Evolutionary conservation across 2,888 invertebrate species (phyloP).

Genomic region (Chouioia cunea): DNA sequence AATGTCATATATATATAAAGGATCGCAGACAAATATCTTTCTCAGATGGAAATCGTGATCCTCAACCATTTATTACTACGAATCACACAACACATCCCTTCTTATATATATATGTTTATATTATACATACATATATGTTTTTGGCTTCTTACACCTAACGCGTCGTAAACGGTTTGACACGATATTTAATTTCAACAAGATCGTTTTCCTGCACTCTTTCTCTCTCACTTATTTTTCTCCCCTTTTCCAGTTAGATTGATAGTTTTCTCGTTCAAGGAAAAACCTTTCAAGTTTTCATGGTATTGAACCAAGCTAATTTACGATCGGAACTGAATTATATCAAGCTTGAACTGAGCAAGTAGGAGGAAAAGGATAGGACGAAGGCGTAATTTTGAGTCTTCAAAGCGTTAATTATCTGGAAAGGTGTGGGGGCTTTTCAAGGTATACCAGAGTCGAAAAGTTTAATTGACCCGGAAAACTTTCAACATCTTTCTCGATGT

Average conservation of each 20-base stretch:
- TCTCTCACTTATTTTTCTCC: neutral
- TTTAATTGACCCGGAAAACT: constrained; percentile 28
- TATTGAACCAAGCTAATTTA: constrained; percentile 5
- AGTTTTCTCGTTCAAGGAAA: neutral
- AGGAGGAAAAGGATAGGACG: no score
- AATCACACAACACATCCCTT: no score
- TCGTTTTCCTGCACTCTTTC: neutral
- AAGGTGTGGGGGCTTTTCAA: constrained; percentile 4
- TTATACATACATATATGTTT: neutral
- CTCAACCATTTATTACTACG: constrained; percentile 33
- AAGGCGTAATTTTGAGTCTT: constrained; percentile 23
- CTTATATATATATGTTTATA: no score
- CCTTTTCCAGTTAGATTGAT: neutral
- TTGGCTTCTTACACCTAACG: constrained; percentile 14
- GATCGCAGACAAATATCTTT: neutral
- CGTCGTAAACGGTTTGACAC: constrained; percentile 29
- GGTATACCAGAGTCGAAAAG: neutral
- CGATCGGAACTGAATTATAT: neutral
- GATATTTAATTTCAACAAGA: constrained; percentile 31
- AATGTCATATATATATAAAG: neutral
- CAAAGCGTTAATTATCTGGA: constrained; percentile 18
- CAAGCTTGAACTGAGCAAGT: neutral
- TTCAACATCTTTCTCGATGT: constrained; percentile 23
- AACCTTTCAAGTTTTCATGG: neutral
- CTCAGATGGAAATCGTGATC: constrained; percentile 38